Conservation (phyloP, 2,888 invertebrate species). For the Torymus tubicola region DNA sequence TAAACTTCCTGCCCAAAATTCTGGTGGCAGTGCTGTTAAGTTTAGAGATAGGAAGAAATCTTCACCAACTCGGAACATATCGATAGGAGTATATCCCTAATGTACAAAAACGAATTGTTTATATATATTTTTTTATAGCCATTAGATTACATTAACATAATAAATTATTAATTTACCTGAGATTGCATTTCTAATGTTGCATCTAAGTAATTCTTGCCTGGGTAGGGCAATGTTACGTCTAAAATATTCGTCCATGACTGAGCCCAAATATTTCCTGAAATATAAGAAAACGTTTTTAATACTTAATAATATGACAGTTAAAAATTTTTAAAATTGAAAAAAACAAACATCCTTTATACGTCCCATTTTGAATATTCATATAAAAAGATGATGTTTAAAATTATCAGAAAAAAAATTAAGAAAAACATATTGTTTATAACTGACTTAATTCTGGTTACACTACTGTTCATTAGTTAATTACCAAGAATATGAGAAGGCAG, state of each 20-base stretch:
- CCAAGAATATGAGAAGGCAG: slow-evolving; percentile 90
- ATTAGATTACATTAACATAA: no score
- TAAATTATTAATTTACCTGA: slow-evolving; percentile 78
- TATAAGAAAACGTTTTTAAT: background rate
- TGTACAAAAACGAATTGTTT: slow-evolving; percentile 23
- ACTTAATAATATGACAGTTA: no score
- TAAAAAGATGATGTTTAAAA: no score
- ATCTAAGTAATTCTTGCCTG: slow-evolving; percentile 89
- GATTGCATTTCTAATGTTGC: slow-evolving; percentile 89
- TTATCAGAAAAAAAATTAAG: no score
- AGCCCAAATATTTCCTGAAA: slow-evolving; percentile 89
- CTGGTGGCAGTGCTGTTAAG: slow-evolving; percentile 89
- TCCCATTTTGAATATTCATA: no score
- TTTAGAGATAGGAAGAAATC: slow-evolving; percentile 95
- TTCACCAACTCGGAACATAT: slow-evolving; percentile 92
- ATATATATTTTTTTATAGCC: no score
- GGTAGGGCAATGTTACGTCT: slow-evolving; percentile 90
- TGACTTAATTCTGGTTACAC: no score
- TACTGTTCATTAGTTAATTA: slow-evolving; percentile 63
- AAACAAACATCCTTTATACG: no score
- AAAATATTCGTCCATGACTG: slow-evolving; percentile 91
- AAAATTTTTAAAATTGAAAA: no score
- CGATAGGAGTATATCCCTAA: slow-evolving; percentile 89
- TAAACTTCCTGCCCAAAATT: slow-evolving; percentile 93
- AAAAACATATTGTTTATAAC: no score